Evolutionary conservation across 1,140 invertebrate genomes (phyloP).

Genomic region (Zaprionus ornatus): DNA sequence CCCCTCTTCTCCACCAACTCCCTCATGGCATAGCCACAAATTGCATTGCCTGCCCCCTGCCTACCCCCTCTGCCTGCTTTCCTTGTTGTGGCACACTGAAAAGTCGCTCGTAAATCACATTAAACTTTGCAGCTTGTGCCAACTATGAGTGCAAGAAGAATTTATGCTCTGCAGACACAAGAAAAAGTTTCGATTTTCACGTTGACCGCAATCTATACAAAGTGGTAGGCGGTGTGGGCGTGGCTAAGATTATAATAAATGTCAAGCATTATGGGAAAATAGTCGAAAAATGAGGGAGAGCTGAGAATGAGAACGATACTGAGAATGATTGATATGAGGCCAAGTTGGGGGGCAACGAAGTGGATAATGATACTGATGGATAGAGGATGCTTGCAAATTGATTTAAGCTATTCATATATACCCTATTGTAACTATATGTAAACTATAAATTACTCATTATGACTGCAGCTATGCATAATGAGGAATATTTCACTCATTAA

Average conservation of each 20-base stretch:
- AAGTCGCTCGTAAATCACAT: slow-evolving; percentile 3
- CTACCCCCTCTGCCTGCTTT: neutral
- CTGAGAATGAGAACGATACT: neutral
- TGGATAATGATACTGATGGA: neutral
- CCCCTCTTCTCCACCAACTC: neutral
- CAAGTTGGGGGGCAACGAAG: neutral
- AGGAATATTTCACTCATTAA: neutral
- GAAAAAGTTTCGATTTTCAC: neutral
- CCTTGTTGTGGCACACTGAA: neutral
- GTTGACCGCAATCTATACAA: slow-evolving; percentile 1
- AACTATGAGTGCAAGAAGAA: neutral
- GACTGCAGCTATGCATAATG: neutral
- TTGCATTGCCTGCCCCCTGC: slow-evolving; percentile 7
- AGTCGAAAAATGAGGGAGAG: neutral
- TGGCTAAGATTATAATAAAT: slow-evolving; percentile 17
- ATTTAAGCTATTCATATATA: neutral
- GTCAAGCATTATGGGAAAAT: slow-evolving; percentile 15
- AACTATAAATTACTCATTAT: neutral
- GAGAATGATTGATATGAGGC: neutral
- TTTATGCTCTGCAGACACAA: neutral
- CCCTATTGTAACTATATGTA: too few species aligned
- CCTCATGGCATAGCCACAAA: slow-evolving; percentile 34
- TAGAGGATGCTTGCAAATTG: neutral
- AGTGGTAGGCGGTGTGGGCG: neutral
- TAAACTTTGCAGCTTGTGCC: slow-evolving; percentile 2